A percentile compares a stretch with the other conserved stretches of the same genome.
These are phyloP conservation scores for Ypsolopha sequella DNA, from an alignment of 2,888 invertebrate genomes.

Conservation along the genomic window DNA sequence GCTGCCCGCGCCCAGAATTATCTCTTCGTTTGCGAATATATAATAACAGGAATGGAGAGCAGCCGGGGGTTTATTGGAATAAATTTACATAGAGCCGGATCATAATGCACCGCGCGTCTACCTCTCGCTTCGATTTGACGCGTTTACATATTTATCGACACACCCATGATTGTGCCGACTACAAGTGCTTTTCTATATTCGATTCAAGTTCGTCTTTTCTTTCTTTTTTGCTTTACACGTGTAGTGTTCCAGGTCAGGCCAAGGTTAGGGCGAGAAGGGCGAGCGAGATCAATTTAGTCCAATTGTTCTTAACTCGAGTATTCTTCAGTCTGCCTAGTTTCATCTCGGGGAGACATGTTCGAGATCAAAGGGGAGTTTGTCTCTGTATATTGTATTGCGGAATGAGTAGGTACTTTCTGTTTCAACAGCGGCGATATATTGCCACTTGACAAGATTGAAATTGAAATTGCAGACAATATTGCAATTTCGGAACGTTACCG, in stretches of 20 bases:
- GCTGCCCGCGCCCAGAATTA: constrained; percentile 60
- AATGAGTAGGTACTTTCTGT: no score
- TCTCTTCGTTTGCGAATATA: constrained; percentile 69
- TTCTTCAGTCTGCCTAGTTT: neutral
- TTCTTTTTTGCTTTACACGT: neutral
- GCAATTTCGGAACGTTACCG: no score
- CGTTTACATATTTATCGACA: constrained; percentile 64
- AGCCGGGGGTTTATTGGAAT: constrained; percentile 64
- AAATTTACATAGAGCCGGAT: constrained; percentile 64
- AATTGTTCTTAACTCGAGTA: constrained; percentile 2
- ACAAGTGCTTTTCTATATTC: constrained; percentile 24
- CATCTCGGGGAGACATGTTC: neutral
- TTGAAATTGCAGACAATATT: no score
- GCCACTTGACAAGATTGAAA: no score
- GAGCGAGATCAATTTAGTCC: constrained; percentile 1
- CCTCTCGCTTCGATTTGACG: constrained; percentile 49
- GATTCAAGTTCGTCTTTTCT: constrained; percentile 5
- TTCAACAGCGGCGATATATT: no score
- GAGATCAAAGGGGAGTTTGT: constrained; percentile 2
- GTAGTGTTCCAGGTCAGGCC: neutral
- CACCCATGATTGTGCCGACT: constrained; percentile 35
- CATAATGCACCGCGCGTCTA: constrained; percentile 41
- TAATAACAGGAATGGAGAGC: constrained; percentile 54
- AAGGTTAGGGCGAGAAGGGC: neutral
- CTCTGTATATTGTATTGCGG: neutral